These are phyloP conservation scores for Notarius quadriscutis DNA, from an alignment of 2,113 vertebrate genomes.

Conservation along the genomic window DNA sequence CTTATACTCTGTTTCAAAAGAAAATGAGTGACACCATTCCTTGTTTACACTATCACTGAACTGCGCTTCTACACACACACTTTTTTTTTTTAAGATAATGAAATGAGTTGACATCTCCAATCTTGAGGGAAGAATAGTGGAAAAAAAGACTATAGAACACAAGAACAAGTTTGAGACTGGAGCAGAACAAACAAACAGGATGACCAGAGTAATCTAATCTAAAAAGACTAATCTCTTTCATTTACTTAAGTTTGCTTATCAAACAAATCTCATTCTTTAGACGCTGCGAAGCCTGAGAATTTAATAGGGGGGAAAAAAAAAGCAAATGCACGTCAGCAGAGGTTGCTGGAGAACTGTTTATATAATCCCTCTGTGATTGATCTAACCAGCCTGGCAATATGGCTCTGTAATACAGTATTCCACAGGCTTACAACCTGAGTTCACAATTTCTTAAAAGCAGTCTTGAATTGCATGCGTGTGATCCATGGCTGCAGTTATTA, in stretches of 20 bases:
- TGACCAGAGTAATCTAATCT: slow-evolving; percentile 53
- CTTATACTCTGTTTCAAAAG: no score
- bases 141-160: not conserved
- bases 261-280: slow-evolving; percentile 50
- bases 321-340: slow-evolving; percentile 28
- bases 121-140: no score
- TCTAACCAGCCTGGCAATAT: slow-evolving; percentile 25
- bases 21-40: no score
- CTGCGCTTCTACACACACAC: no score
- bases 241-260: slow-evolving; percentile 49
- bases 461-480: not conserved
- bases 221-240: slow-evolving; percentile 55
- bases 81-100: no score
- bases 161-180: slow-evolving; percentile 26
- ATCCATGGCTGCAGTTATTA: not conserved
- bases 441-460: not conserved
- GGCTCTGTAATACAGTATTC: slow-evolving; percentile 6
- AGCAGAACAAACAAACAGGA: slow-evolving; percentile 1
- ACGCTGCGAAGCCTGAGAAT: not conserved
- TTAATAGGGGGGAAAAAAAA: slow-evolving; percentile 32
- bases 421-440: slow-evolving; percentile 1
- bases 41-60: no score
- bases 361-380: slow-evolving; percentile 28
- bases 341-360: slow-evolving; percentile 39
- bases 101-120: no score